These are phyloP conservation scores for Lasiommata megera DNA, from an alignment of 2,888 invertebrate species.

Conservation along the genomic window DNA sequence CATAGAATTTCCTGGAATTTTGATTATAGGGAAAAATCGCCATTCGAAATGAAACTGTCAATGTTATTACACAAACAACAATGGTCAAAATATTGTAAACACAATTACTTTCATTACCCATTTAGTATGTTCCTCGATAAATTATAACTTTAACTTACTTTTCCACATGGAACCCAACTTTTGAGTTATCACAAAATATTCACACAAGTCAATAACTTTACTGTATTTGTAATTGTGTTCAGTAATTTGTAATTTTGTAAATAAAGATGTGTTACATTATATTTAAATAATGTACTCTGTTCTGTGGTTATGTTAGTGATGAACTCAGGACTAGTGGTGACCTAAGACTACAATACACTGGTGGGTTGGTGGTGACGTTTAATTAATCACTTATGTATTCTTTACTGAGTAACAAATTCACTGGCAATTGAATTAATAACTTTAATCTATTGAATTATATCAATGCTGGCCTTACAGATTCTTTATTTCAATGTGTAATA, in stretches of 20 bases:
- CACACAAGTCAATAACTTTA: constrained; percentile 34
- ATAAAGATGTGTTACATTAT: constrained; percentile 52
- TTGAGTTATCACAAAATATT: constrained; percentile 33
- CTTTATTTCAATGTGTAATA: too few relatives aligned
- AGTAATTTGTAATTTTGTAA: constrained; percentile 51
- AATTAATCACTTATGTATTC: too few relatives aligned
- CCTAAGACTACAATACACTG: too few relatives aligned
- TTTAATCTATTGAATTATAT: too few relatives aligned
- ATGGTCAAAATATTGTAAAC: constrained; percentile 39
- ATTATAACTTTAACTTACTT: constrained; percentile 48
- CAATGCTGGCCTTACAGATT: too few relatives aligned
- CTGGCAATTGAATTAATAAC: too few relatives aligned
- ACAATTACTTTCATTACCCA: constrained; percentile 43
- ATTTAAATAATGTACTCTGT: not conserved
- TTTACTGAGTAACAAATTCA: too few relatives aligned
- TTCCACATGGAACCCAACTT: constrained; percentile 35
- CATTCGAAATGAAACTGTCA: constrained; percentile 75
- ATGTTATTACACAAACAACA: constrained; percentile 67
- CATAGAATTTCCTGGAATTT: constrained; percentile 81
- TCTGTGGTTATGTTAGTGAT: not conserved
- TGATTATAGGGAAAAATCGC: constrained; percentile 68
- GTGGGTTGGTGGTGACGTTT: too few relatives aligned
- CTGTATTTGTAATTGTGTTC: constrained; percentile 39
- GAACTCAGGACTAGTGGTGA: not conserved
- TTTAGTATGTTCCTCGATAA: constrained; percentile 38